These are phyloP conservation scores for Neotoma lepida DNA, from an alignment of 2,113 vertebrate genomes.

Conservation along the genomic window DNA sequence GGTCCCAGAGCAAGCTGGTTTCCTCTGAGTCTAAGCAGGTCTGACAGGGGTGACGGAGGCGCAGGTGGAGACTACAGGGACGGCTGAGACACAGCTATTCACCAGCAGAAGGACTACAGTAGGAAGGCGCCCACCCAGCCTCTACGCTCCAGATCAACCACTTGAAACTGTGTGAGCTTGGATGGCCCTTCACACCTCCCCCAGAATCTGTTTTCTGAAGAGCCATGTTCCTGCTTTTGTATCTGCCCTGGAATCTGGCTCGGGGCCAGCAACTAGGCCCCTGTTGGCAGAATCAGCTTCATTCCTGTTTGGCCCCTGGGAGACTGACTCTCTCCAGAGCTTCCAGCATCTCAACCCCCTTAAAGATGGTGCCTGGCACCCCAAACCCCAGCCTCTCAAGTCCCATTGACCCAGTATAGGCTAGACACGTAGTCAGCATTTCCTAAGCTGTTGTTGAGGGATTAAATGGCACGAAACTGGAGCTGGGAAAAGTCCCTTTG, in stretches of 20 bases:
- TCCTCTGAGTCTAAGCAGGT: constrained; percentile 52
- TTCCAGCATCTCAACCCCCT: neutral
- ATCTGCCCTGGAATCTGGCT: constrained; percentile 3
- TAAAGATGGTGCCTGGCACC: neutral
- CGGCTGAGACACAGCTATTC: neutral
- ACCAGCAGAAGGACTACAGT: neutral
- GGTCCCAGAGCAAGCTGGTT: constrained; percentile 49
- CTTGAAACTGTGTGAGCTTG: neutral
- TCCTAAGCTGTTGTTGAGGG: neutral
- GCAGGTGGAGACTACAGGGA: neutral
- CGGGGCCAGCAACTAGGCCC: neutral
- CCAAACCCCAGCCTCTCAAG: neutral
- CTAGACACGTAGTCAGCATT: neutral
- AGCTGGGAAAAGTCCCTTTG: constrained; percentile 58
- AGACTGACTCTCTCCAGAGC: neutral
- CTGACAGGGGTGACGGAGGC: neutral
- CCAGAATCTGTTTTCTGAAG: neutral
- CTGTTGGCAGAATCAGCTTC: neutral
- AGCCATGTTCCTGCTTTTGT: constrained; percentile 22
- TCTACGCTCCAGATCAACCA: neutral
- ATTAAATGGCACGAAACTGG: neutral
- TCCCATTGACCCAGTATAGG: neutral
- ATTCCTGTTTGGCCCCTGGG: neutral
- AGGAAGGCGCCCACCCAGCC: neutral
- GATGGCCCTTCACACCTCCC: neutral